Percentiles rank a stretch among this genome's conserved stretches.
phyloP scores from a whole-genome alignment of 2,888 invertebrate species.

The Eledona agricola region DNA sequence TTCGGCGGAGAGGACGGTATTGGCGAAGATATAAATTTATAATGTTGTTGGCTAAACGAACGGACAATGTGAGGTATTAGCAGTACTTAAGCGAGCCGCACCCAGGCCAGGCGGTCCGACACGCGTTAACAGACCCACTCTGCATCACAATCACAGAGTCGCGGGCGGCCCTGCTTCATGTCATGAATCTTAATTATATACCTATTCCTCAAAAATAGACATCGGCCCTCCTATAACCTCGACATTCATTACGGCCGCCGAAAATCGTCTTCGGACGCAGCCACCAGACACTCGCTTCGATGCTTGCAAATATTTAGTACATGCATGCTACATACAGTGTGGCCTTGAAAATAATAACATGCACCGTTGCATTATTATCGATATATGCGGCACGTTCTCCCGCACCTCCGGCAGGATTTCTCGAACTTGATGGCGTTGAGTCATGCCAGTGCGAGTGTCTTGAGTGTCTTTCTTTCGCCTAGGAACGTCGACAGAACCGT shows the following conservation, averaged over 20 bases:
- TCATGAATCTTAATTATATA: slow-evolving; percentile 53
- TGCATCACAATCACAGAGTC: slow-evolving; percentile 56
- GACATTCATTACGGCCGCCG: slow-evolving; percentile 37
- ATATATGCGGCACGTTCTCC: slow-evolving; percentile 29
- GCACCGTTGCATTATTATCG: slow-evolving; percentile 23
- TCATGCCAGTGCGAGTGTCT: slow-evolving; percentile 15
- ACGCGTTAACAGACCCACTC: slow-evolving; percentile 56
- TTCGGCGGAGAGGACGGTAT: slow-evolving; percentile 8
- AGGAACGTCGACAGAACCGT: too few species aligned
- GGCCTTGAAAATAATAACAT: slow-evolving; percentile 24
- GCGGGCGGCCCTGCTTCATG: slow-evolving; percentile 54
- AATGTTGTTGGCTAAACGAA: slow-evolving; percentile 40
- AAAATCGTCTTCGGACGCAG: too few species aligned
- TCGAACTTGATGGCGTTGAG: slow-evolving; percentile 20
- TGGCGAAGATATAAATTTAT: slow-evolving; percentile 36
- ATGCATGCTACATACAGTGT: slow-evolving; percentile 17
- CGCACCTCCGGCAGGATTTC: slow-evolving; percentile 29
- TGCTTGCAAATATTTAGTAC: slow-evolving; percentile 9
- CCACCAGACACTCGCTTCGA: too few species aligned
- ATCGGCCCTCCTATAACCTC: slow-evolving; percentile 36
- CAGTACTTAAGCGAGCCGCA: slow-evolving; percentile 55
- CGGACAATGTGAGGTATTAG: slow-evolving; percentile 51
- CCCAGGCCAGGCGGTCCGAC: slow-evolving; percentile 58
- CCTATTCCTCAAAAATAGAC: slow-evolving; percentile 43
- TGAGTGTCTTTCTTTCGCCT: too few species aligned